Evolutionary conservation across 1,140 invertebrate genomes (phyloP).

Genomic region (Calephelis nemesis): DNA sequence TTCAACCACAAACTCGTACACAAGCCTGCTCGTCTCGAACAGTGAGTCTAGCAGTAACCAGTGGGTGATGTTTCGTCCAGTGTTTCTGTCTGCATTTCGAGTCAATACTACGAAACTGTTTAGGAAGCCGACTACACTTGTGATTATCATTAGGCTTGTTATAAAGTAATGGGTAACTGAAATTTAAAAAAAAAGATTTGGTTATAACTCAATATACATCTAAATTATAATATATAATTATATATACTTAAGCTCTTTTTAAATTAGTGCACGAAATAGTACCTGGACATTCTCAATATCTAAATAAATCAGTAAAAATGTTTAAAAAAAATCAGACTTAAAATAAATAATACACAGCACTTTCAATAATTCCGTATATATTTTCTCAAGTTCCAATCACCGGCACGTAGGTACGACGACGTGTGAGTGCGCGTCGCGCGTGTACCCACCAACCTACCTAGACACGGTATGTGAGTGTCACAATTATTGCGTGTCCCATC

Average conservation of each 20-base stretch:
- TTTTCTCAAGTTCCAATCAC: not conserved
- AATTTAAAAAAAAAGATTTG: slow-evolving; percentile 17
- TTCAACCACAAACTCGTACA: slow-evolving; percentile 62
- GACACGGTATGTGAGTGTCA: no score
- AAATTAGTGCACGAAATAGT: no score
- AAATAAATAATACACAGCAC: not conserved
- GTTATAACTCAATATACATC: no score
- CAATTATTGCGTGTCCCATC: no score
- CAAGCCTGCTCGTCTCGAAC: slow-evolving; percentile 61
- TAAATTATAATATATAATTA: no score
- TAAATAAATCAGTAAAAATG: no score
- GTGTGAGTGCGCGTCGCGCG: not conserved
- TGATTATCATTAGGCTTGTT: slow-evolving; percentile 52
- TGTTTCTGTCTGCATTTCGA: slow-evolving; percentile 44
- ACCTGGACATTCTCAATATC: no score
- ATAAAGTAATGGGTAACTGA: slow-evolving; percentile 63
- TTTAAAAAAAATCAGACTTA: no score
- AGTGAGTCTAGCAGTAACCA: slow-evolving; percentile 67
- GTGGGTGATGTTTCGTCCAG: slow-evolving; percentile 50
- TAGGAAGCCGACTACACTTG: slow-evolving; percentile 55
- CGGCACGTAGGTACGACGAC: not conserved
- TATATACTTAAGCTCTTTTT: no score
- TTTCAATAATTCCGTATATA: not conserved
- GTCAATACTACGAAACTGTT: slow-evolving; percentile 59
- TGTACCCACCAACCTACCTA: no score